Conservation (phyloP, 2,113 vertebrate genomes). For the Lampris incognitus region DNA sequence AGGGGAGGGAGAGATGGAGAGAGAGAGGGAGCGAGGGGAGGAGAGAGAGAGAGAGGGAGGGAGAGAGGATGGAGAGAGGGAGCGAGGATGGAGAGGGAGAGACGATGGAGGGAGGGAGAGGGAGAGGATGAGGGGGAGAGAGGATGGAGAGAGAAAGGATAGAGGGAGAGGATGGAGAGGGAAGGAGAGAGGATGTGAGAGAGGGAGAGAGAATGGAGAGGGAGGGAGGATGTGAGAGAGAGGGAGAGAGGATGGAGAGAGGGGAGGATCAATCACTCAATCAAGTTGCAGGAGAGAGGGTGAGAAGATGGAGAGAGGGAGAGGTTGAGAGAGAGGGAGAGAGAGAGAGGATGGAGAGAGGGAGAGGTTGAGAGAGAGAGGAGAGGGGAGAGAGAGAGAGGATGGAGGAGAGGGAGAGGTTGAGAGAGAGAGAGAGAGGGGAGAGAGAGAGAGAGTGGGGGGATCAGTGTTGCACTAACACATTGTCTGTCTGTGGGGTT, state of each 20-base stretch:
- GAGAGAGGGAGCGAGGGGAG: not conserved
- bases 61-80: conserved; percentile 4
- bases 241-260: not conserved
- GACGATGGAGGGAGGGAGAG: not conserved
- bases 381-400: conserved; percentile 46
- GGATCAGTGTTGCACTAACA: conserved; percentile 43
- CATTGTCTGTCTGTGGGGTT: conserved; percentile 38
- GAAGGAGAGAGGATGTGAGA: not conserved
- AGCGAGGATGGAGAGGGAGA: conserved; percentile 45
- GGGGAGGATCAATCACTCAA: not conserved
- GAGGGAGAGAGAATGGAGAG: conserved; percentile 22
- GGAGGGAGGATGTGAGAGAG: not conserved
- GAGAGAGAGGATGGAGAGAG: conserved; percentile 39
- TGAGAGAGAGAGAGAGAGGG: conserved; percentile 12
- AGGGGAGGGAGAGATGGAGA: not conserved
- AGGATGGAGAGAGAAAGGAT: too few relatives aligned
- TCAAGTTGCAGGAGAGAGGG: not conserved
- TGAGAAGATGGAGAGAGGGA: not conserved
- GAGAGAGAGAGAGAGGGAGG: not conserved
- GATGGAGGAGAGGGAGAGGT: conserved; percentile 27
- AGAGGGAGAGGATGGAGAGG: not conserved
- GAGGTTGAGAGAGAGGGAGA: conserved; percentile 59
- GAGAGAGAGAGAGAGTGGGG: conserved; percentile 6
- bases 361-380: conserved; percentile 39
- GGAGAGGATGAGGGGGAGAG: conserved; percentile 38